phyloP scores from a whole-genome alignment of 2,888 invertebrate genomes.

The Drosophila antonietae region DNA sequence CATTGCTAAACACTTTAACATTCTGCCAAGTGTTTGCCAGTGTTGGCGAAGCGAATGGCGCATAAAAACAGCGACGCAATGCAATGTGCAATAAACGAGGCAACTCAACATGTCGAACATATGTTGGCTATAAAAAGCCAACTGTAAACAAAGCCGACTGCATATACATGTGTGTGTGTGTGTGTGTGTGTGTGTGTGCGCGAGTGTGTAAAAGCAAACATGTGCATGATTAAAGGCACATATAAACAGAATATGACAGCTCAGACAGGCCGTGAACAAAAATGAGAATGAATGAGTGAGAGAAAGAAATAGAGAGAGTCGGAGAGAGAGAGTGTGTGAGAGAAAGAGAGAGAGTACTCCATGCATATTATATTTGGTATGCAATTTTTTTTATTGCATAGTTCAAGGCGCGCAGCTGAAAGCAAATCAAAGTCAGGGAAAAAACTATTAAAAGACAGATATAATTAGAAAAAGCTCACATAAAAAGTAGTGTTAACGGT shows the following conservation, averaged over 20 bases:
- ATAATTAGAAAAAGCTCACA: neutral
- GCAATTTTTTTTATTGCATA: slow-evolving; percentile 47
- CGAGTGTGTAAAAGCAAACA: slow-evolving; percentile 43
- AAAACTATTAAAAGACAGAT: neutral
- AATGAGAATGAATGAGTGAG: neutral
- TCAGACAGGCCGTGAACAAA: slow-evolving; percentile 21
- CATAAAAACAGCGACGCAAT: slow-evolving; percentile 39
- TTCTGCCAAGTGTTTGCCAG: slow-evolving; percentile 60
- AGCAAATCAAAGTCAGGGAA: slow-evolving; percentile 27
- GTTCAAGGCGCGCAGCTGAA: slow-evolving; percentile 45
- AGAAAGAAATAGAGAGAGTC: neutral
- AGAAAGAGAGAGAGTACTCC: neutral
- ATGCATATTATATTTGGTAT: slow-evolving; percentile 5
- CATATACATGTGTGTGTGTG: slow-evolving; percentile 10
- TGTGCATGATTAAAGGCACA: slow-evolving; percentile 55
- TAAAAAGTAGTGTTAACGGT: neutral
- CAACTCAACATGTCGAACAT: slow-evolving; percentile 67
- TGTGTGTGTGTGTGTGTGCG: slow-evolving; percentile 9
- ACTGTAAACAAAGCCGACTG: slow-evolving; percentile 65
- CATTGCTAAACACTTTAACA: slow-evolving; percentile 45
- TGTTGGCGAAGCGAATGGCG: slow-evolving; percentile 51
- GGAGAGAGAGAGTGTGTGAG: neutral
- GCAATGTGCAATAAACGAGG: slow-evolving; percentile 57
- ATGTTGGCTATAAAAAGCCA: slow-evolving; percentile 68
- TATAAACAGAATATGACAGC: slow-evolving; percentile 39